Conservation (phyloP, 2,113 vertebrate species). For the Petroica traversi region DNA sequence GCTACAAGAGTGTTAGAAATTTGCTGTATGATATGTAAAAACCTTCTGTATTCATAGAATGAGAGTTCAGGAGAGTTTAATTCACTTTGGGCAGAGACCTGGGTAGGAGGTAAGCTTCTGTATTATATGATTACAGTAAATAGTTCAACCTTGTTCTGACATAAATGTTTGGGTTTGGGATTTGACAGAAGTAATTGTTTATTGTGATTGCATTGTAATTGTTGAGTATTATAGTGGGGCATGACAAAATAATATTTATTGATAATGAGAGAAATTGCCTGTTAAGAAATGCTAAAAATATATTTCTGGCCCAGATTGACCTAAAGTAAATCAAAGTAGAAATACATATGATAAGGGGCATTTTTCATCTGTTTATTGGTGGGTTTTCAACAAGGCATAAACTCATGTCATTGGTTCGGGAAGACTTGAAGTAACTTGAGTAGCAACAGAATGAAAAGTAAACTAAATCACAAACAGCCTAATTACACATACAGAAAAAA, state of each 20-base stretch:
- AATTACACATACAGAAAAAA: background rate
- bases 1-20: conserved; percentile 19
- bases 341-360: background rate
- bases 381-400: background rate
- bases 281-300: background rate
- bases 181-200: conserved; percentile 67
- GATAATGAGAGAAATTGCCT: background rate
- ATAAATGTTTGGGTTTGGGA: conserved; percentile 27
- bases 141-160: conserved; percentile 51
- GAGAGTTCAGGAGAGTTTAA: conserved; percentile 32
- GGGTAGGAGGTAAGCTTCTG: conserved; percentile 22
- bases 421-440: background rate
- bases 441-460: background rate
- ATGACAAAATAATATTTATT: conserved; percentile 18
- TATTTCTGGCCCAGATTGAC: background rate
- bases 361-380: background rate
- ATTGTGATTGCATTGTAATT: conserved; percentile 9
- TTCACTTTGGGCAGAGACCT: conserved; percentile 47
- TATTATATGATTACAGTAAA: conserved; percentile 46
- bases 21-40: conserved; percentile 24
- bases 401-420: background rate
- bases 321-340: background rate
- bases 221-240: background rate
- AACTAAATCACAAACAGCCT: background rate
- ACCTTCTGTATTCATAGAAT: conserved; percentile 37